These are phyloP conservation scores for Haemorhous mexicanus DNA, from an alignment of 2,113 vertebrate genomes.

Conservation along the genomic window DNA sequence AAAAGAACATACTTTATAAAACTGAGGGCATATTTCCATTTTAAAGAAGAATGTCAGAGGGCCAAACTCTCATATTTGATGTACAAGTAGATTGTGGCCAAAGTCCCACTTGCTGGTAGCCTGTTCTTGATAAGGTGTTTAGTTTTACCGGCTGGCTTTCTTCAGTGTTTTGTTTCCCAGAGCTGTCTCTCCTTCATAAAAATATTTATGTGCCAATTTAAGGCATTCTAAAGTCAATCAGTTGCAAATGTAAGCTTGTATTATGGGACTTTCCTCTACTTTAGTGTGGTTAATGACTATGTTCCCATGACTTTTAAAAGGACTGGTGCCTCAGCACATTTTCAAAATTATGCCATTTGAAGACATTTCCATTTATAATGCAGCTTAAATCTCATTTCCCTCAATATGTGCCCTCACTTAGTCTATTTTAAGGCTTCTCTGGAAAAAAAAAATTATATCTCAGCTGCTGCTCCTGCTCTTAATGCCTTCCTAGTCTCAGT, in stretches of 20 bases:
- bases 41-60: not conserved
- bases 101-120: not conserved
- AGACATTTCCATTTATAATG: conserved; percentile 53
- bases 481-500: not conserved
- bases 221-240: conserved; percentile 29
- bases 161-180: not conserved
- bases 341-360: conserved; percentile 37
- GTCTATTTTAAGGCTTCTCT: conserved; percentile 29
- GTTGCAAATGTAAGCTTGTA: not conserved
- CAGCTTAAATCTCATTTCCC: conserved; percentile 55
- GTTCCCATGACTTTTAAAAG: conserved; percentile 49
- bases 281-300: conserved; percentile 27
- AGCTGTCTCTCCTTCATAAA: not conserved
- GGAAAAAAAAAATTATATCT: not conserved
- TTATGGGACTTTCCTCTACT: conserved; percentile 24
- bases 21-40: not conserved
- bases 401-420: conserved; percentile 43
- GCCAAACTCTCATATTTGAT: not conserved
- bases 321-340: conserved; percentile 47
- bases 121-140: not conserved
- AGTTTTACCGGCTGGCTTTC: not conserved
- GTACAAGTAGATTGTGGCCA: not conserved
- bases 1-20: not conserved
- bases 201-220: not conserved
- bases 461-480: conserved; percentile 5